A percentile compares a stretch with the other conserved stretches of the same genome.
These are phyloP conservation scores for Zoanthus sansibaricus DNA, from an alignment of 92 coral and sea anemone genomes.

Conservation along the genomic window DNA sequence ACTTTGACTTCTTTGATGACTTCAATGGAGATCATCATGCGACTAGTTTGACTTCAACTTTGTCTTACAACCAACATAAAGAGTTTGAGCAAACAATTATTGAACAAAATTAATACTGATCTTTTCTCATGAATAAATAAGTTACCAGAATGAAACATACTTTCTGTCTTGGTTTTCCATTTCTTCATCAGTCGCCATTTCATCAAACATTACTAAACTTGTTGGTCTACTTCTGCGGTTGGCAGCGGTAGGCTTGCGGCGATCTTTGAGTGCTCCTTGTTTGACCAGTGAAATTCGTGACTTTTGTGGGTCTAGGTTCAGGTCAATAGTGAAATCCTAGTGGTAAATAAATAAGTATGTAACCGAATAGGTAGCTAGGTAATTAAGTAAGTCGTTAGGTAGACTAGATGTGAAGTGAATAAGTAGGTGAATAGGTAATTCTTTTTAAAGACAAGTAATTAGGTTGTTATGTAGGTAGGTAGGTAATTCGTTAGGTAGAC, in stretches of 20 bases:
- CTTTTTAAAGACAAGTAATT: background rate
- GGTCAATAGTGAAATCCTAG: constrained; percentile 63
- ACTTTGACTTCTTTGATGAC: no score
- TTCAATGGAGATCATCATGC: no score
- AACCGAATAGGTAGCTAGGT: background rate
- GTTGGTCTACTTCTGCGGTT: constrained; percentile 76
- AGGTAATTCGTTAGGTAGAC: background rate
- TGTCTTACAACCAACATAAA: no score
- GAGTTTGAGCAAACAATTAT: no score
- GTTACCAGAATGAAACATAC: constrained; percentile 45
- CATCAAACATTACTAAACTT: constrained; percentile 49
- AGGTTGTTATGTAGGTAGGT: background rate
- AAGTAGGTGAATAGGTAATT: background rate
- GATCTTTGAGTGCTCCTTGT: constrained; percentile 77
- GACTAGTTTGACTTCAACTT: no score
- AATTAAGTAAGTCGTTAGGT: background rate
- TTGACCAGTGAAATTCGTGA: constrained; percentile 76
- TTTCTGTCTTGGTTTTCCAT: constrained; percentile 68
- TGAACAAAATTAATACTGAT: background rate
- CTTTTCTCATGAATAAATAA: background rate
- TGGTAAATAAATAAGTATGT: background rate
- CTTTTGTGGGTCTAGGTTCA: constrained; percentile 87
- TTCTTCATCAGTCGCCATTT: constrained; percentile 56
- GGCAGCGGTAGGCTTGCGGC: constrained; percentile 89
- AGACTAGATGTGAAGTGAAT: background rate